phyloP scores from a whole-genome alignment of 2,888 invertebrate species.

The Ctenicera cuprea region DNA sequence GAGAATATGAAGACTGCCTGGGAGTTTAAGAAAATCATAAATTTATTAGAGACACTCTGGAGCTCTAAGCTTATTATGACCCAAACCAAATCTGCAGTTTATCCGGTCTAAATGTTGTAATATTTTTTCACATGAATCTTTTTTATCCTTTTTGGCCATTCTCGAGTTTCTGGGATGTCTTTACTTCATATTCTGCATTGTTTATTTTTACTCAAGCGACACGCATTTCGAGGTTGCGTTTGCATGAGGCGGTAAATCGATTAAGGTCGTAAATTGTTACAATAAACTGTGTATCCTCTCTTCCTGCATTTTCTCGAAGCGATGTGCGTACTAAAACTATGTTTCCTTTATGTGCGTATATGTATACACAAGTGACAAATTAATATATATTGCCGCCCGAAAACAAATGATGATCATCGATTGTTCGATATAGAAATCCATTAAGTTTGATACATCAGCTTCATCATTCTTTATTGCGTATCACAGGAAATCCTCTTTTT shows the following conservation, averaged over 20 bases:
- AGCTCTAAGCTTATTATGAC: conserved; percentile 11
- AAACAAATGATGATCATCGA: neutral
- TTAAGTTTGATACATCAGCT: too few relatives aligned
- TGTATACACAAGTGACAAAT: neutral
- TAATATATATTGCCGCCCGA: neutral
- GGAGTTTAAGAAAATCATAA: conserved; percentile 17
- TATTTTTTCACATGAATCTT: conserved; percentile 8
- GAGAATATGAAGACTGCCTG: neutral
- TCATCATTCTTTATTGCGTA: too few relatives aligned
- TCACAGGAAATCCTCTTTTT: too few relatives aligned
- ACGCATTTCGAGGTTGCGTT: conserved; percentile 9
- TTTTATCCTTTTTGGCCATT: neutral
- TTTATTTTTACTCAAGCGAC: conserved; percentile 9
- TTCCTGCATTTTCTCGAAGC: neutral
- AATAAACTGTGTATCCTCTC: neutral
- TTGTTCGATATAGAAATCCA: too few relatives aligned
- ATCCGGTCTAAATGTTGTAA: neutral
- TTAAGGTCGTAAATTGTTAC: conserved; percentile 12
- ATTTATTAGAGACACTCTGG: conserved; percentile 13
- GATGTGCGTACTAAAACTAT: too few relatives aligned
- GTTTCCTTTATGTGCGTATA: neutral
- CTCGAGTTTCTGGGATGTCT: conserved; percentile 2
- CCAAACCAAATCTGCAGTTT: conserved; percentile 11
- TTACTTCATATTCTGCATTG: conserved; percentile 10
- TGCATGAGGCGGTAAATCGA: conserved; percentile 18